A percentile compares a stretch with the other conserved stretches of the same genome.
These are phyloP conservation scores for Acrocephalus kingi DNA, from an alignment of 2,113 vertebrate genomes.

Conservation along the genomic window DNA sequence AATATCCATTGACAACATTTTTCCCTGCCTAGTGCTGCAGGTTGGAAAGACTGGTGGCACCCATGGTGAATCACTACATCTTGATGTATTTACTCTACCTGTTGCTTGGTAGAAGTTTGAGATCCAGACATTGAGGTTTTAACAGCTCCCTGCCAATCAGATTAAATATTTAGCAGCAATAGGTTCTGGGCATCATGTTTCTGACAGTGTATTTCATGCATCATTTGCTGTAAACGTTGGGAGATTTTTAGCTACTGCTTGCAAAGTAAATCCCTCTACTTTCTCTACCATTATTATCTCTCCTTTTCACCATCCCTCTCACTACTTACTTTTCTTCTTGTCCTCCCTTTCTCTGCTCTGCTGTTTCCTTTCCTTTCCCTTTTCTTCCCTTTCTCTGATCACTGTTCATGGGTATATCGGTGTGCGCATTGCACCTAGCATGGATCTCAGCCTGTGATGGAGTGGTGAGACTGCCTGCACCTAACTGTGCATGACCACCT, in stretches of 20 bases:
- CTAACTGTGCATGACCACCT: neutral
- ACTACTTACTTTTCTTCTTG: neutral
- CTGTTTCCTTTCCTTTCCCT: neutral
- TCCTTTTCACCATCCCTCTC: neutral
- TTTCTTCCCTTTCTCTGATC: neutral
- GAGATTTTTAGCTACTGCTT: constrained; percentile 3
- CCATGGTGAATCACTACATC: neutral
- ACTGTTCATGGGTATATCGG: neutral
- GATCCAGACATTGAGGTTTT: neutral
- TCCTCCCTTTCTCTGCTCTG: neutral
- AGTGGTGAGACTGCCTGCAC: neutral
- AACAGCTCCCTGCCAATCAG: constrained; percentile 33
- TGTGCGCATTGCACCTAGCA: neutral
- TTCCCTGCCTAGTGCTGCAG: neutral
- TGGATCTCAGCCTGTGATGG: neutral
- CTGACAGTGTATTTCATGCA: constrained; percentile 55
- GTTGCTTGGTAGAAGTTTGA: constrained; percentile 19
- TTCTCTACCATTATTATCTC: neutral
- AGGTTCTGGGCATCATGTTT: constrained; percentile 35
- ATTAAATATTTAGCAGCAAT: constrained; percentile 62
- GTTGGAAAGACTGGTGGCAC: neutral
- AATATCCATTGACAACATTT: neutral
- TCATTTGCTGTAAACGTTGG: constrained; percentile 35
- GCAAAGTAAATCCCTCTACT: neutral
- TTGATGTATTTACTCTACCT: constrained; percentile 42